Evolutionary conservation across 2,797 vertebrate species (phyloP).

Genomic region (Sebastes aleutianus): DNA sequence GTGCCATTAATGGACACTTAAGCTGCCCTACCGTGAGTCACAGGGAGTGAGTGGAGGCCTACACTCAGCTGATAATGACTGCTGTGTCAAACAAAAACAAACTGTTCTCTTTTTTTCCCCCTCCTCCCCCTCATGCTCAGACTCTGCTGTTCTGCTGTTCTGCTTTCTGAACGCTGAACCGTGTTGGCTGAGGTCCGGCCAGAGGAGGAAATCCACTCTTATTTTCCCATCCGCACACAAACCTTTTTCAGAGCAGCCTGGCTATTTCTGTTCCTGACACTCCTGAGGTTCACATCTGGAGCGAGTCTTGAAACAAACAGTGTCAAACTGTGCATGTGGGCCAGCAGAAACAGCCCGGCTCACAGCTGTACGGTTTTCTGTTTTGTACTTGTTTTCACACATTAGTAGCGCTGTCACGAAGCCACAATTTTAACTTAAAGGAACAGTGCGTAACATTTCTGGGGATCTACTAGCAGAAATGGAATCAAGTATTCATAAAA

Average conservation of each 20-base stretch:
- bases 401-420: background rate
- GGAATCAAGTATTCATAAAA: too few relatives aligned
- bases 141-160: constrained; percentile 15
- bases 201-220: constrained; percentile 63
- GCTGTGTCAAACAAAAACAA: constrained; percentile 56
- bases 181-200: constrained; percentile 15
- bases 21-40: constrained; percentile 39
- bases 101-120: background rate
- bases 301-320: constrained; percentile 48
- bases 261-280: constrained; percentile 55
- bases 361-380: constrained; percentile 25
- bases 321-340: constrained; percentile 36
- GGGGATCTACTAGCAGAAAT: too few relatives aligned
- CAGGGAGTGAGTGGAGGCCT: constrained; percentile 25
- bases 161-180: constrained; percentile 36
- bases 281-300: constrained; percentile 71
- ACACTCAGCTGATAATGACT: constrained; percentile 62
- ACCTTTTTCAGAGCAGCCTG: constrained; percentile 16
- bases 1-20: constrained; percentile 39
- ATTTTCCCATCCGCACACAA: constrained; percentile 59
- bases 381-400: constrained; percentile 27
- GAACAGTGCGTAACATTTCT: too few relatives aligned
- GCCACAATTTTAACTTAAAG: background rate
- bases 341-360: constrained; percentile 23
- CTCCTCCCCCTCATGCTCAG: constrained; percentile 15